These are phyloP conservation scores for Yponomeuta evonymella DNA, from an alignment of 2,888 invertebrate genomes.

Conservation along the genomic window DNA sequence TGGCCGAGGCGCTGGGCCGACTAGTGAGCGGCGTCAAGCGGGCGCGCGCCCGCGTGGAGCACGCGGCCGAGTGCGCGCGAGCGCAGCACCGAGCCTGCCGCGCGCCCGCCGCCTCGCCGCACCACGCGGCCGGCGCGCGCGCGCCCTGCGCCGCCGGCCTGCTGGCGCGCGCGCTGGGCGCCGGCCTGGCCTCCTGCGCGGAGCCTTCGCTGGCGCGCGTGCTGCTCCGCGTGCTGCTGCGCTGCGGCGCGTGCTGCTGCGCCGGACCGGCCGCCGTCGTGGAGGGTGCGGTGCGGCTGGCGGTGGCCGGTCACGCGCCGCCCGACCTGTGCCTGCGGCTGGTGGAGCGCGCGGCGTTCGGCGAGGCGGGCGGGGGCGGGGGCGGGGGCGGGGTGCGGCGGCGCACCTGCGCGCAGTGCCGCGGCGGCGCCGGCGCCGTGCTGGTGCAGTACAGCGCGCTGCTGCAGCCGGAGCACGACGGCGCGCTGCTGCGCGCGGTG, in stretches of 20 bases:
- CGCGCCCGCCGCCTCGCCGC: conserved; percentile 57
- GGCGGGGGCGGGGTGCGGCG: conserved; percentile 41
- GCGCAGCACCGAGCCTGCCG: conserved; percentile 70
- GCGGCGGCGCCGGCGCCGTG: conserved; percentile 42
- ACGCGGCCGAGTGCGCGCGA: conserved; percentile 71
- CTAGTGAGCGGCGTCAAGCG: conserved; percentile 75
- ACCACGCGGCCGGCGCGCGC: conserved; percentile 62
- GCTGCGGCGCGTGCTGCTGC: conserved; percentile 79
- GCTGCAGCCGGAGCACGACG: conserved; percentile 71
- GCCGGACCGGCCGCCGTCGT: conserved; percentile 73
- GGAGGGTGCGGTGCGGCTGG: conserved; percentile 64
- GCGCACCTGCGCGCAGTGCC: conserved; percentile 57
- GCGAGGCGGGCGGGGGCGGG: conserved; percentile 75
- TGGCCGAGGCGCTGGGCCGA: conserved; percentile 75
- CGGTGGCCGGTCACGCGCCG: conserved; percentile 53
- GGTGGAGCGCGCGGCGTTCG: conserved; percentile 76
- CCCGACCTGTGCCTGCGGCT: conserved; percentile 66
- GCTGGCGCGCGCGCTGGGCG: conserved; percentile 56
- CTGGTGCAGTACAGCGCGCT: conserved; percentile 75
- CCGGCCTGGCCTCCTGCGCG: conserved; percentile 58
- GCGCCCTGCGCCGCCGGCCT: conserved; percentile 70
- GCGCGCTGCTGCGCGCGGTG: conserved; percentile 70
- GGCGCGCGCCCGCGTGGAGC: conserved; percentile 73
- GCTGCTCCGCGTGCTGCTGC: conserved; percentile 72
- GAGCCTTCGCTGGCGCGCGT: conserved; percentile 55